A percentile compares a stretch with the other conserved stretches of the same genome.
Evolutionary conservation across 2,113 vertebrate genomes (phyloP).

Genomic region (Serilophus lunatus): DNA sequence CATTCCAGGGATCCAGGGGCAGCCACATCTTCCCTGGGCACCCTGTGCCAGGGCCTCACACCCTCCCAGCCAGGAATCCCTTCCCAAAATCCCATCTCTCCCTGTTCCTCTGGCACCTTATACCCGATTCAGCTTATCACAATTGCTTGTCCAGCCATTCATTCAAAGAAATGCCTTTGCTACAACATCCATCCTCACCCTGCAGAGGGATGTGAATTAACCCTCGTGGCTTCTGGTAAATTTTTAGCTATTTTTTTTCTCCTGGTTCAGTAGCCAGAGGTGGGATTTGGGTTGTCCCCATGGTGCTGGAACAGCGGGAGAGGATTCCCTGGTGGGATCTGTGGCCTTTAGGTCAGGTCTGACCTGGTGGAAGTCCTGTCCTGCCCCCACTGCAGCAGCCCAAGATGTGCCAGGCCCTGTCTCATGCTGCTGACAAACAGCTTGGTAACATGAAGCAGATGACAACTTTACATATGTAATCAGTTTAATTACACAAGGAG

Average conservation of each 20-base stretch:
- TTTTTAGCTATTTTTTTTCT: not conserved
- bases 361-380: not conserved
- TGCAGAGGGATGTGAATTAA: not conserved
- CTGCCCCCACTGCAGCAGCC: not conserved
- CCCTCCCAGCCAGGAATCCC: not conserved
- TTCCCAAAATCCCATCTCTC: rapidly evolving
- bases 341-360: not conserved
- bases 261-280: not conserved
- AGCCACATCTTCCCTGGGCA: not conserved
- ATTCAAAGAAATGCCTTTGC: not conserved
- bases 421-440: not conserved
- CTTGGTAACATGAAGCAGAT: not conserved
- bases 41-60: not conserved
- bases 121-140: not conserved
- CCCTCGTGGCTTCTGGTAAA: not conserved
- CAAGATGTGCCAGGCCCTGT: not conserved
- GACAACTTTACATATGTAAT: not conserved
- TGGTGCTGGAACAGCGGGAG: not conserved
- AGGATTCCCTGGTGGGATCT: not conserved
- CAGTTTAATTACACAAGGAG: not conserved
- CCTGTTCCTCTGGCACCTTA: not conserved
- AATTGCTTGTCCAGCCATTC: conserved; percentile 8
- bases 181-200: rapidly evolving
- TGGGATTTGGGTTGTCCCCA: not conserved
- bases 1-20: not conserved